Base-by-base conservation (phyloP, 2,113 vertebrate species). In the Callionymus lyra region DNA sequence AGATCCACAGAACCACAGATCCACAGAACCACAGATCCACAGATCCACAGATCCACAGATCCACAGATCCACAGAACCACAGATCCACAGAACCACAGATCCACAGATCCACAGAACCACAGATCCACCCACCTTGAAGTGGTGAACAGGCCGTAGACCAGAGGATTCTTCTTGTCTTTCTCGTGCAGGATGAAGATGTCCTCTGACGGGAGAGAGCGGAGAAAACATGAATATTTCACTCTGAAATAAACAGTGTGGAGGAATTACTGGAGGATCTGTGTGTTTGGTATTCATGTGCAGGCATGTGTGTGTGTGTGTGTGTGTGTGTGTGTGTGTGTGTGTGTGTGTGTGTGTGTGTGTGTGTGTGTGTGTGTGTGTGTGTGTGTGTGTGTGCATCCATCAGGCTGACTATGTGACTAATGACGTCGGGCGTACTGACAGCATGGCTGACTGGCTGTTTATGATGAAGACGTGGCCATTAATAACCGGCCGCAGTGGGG, bases 91-190 rank as follows among this genome's bases (percentile, higher is more conserved):
- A 21, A 43, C n/a, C n/a, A n/a, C n/a, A n/a, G n/a, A n/a, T n/a
- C n/a, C n/a, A n/a, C n/a, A 31, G 31, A 12, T 10, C 47, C 36
- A 33, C 9, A n/a, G n/a, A n/a, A 45, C 53, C 59, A 10, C 16
- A 47, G 18, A 34, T 21, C 18, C 15, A 53, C 47, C 38, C 60
- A 87, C 85, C 86, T 87, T 35, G 82, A 82, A 17, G 86, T 88
- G 46, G 85, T 88, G 47, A 88, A 88, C 56, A 88, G 58, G 46
- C 83, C 84, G 2, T 87, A 88, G 79, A 88, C 85, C 34, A 87
- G 75, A 14, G 85, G 86, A 52, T 83, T 86, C 56, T 79, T 87
- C 79, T 85, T 80, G 65, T 88, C 85, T 66, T 85, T 88, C 12
- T 80, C 84, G 5, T 77, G 72, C 14, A 85, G 85, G 59, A 87